These are phyloP conservation scores for Aegithalos caudatus DNA, from an alignment of 2,113 vertebrate genomes.

Conservation along the genomic window DNA sequence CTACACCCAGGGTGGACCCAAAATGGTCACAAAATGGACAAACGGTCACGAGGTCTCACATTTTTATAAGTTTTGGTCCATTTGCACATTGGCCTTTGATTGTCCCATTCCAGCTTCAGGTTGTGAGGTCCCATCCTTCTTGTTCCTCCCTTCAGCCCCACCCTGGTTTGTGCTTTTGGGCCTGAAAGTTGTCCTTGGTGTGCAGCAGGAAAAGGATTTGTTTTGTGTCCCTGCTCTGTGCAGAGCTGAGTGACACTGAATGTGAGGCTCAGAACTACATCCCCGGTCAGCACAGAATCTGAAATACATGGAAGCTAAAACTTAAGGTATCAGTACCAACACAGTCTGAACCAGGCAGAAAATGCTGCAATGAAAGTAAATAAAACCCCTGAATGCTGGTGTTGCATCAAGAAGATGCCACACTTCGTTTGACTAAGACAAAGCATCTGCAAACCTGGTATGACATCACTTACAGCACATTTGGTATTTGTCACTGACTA, in stretches of 20 bases:
- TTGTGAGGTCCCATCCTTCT: neutral
- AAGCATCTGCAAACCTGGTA: neutral
- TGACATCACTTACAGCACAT: neutral
- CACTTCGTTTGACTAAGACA: neutral
- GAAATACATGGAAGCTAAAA: neutral
- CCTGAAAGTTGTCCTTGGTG: neutral
- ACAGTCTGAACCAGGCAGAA: neutral
- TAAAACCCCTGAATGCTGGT: fast-evolving
- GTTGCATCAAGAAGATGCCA: neutral
- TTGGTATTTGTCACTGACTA: neutral
- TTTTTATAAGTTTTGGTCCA: neutral
- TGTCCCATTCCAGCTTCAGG: neutral
- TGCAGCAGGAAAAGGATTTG: neutral
- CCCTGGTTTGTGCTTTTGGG: neutral
- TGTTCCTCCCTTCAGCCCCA: neutral
- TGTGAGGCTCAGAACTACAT: neutral
- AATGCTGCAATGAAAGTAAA: neutral
- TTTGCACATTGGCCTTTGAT: neutral
- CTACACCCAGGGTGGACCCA: neutral
- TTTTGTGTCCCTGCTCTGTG: neutral
- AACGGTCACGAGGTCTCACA: neutral
- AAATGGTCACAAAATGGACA: neutral
- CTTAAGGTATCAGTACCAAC: neutral
- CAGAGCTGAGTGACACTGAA: neutral
- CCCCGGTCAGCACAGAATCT: neutral